phyloP scores from a whole-genome alignment of 2,888 invertebrate species.

The Venusia cambrica region DNA sequence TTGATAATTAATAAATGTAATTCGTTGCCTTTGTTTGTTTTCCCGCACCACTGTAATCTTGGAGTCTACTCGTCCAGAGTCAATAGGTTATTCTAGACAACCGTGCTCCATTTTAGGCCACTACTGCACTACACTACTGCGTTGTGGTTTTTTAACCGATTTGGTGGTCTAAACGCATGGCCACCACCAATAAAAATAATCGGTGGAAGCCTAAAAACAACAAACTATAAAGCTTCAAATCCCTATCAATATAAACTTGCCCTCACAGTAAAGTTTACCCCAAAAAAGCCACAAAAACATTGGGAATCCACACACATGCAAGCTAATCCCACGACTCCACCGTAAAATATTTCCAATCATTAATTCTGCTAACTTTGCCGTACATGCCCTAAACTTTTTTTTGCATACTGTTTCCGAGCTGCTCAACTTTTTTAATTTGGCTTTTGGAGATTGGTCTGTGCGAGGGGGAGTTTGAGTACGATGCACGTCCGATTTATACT shows the following conservation, averaged over 20 bases:
- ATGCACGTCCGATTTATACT: constrained; percentile 2
- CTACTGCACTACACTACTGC: too few species aligned
- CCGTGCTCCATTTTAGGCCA: too few species aligned
- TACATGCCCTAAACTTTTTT: constrained; percentile 30
- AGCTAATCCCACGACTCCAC: constrained; percentile 20
- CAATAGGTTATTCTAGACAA: too few species aligned
- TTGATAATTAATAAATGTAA: too few species aligned
- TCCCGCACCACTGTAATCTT: too few species aligned
- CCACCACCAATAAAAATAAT: too few species aligned
- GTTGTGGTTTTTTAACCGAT: too few species aligned
- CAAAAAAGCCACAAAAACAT: constrained; percentile 4
- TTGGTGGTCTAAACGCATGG: too few species aligned
- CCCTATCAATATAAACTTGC: background rate
- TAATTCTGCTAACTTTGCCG: constrained; percentile 28
- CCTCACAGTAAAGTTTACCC: background rate
- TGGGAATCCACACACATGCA: constrained; percentile 7
- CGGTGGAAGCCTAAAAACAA: too few species aligned
- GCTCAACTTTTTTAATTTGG: constrained; percentile 73
- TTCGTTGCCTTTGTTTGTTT: too few species aligned
- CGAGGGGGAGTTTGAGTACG: constrained; percentile 11
- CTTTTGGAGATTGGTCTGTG: constrained; percentile 25
- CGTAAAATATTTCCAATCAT: constrained; percentile 32
- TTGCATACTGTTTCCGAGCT: constrained; percentile 43
- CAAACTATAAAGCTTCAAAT: too few species aligned
- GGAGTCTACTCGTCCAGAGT: too few species aligned